A percentile compares a stretch with the other conserved stretches of the same genome.
Conservation (phyloP, 1,140 invertebrate species). For the Colletes latitarsis region DNA sequence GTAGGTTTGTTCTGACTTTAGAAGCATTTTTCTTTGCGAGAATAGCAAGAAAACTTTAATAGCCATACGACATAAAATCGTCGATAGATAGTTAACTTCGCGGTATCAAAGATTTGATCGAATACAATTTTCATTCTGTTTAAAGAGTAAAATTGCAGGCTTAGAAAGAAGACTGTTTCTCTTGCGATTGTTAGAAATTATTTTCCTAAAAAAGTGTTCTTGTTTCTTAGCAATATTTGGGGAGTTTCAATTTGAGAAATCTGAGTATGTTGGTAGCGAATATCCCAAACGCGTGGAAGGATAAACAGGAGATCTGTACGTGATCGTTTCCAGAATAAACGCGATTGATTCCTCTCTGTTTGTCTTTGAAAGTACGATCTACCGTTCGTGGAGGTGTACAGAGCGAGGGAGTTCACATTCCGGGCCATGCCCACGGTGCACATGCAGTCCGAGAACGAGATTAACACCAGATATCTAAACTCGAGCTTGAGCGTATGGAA, state of each 20-base stretch:
- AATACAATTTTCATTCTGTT: too few relatives aligned
- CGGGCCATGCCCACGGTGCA: conserved; percentile 79
- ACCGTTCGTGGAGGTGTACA: conserved; percentile 89
- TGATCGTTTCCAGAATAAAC: not conserved
- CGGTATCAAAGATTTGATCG: too few relatives aligned
- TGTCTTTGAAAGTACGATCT: conserved; percentile 84
- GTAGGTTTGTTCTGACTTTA: conserved; percentile 75
- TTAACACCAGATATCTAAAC: conserved; percentile 69
- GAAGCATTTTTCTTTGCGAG: not conserved
- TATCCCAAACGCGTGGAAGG: not conserved
- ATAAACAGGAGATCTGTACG: not conserved
- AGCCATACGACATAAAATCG: too few relatives aligned
- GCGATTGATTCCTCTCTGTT: not conserved
- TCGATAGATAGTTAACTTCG: not conserved
- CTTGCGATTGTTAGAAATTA: too few relatives aligned
- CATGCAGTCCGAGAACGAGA: conserved; percentile 64
- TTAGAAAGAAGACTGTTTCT: too few relatives aligned
- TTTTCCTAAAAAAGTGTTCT: too few relatives aligned
- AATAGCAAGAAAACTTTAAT: too few relatives aligned
- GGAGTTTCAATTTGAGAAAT: too few relatives aligned
- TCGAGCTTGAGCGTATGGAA: conserved; percentile 88
- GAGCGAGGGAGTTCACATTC: conserved; percentile 88
- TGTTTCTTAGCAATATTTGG: too few relatives aligned
- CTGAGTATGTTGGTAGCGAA: too few relatives aligned
- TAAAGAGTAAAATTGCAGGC: not conserved